A percentile compares a stretch with the other conserved stretches of the same genome.
These are phyloP conservation scores for Mustela lutreola DNA, from an alignment of 2,113 vertebrate genomes.

Conservation along the genomic window DNA sequence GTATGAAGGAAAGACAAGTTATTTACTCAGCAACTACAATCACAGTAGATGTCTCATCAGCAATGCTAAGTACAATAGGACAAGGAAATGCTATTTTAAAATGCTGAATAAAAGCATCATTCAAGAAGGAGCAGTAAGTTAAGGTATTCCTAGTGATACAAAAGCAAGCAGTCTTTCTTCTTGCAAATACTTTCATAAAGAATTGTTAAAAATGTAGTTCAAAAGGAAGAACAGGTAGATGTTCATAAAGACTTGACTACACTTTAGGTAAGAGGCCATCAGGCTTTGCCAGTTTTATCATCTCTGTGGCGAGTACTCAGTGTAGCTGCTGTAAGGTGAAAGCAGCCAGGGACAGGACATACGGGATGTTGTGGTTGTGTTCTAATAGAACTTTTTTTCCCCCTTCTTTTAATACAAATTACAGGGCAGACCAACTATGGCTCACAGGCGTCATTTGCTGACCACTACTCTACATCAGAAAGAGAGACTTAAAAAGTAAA, in stretches of 20 bases:
- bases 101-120: neutral
- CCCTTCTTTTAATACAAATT: neutral
- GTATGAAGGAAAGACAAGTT: neutral
- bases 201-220: neutral
- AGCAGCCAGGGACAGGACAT: neutral
- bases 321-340: neutral
- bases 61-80: neutral
- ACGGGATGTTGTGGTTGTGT: neutral
- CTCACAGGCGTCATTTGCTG: neutral
- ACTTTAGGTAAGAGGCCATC: neutral
- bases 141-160: neutral
- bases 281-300: neutral
- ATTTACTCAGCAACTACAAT: neutral
- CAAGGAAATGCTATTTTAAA: neutral
- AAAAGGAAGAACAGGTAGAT: neutral
- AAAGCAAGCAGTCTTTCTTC: neutral
- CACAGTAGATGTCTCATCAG: neutral
- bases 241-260: neutral
- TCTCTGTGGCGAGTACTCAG: neutral
- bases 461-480: neutral
- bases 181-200: neutral
- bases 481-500: neutral
- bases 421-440: neutral
- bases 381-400: neutral
- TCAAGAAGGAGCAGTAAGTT: neutral